Conservation (phyloP, 2,113 vertebrate species). For the Myodes glareolus region DNA sequence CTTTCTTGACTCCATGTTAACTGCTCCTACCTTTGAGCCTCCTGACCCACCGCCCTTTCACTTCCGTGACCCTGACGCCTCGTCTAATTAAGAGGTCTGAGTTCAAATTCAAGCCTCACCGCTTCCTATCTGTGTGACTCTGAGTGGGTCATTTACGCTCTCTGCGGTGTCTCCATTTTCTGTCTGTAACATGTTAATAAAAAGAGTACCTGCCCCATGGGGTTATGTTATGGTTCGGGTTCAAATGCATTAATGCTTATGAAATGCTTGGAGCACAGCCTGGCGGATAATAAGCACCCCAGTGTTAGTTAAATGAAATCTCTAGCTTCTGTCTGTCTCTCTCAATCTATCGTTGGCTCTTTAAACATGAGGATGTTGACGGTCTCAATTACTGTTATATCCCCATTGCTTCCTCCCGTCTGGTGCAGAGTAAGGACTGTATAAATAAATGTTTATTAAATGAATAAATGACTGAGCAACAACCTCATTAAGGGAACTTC, state of each 20-base stretch:
- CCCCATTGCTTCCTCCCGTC: background rate
- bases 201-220: background rate
- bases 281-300: background rate
- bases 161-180: background rate
- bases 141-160: background rate
- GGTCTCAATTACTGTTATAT: background rate
- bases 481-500: conserved; percentile 11
- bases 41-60: background rate
- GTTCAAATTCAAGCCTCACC: background rate
- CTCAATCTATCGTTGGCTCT: background rate
- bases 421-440: background rate
- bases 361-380: background rate
- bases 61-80: background rate
- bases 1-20: background rate
- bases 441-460: conserved; percentile 1
- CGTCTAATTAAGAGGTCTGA: background rate
- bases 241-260: background rate
- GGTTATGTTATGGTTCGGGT: background rate
- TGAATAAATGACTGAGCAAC: background rate
- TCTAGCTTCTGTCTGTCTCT: conserved; percentile 34
- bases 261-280: background rate
- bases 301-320: background rate
- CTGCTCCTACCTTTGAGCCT: background rate
- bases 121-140: background rate
- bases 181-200: background rate